Evolutionary conservation across 2,797 vertebrate genomes (phyloP).

Genomic region (Tamandua tetradactyla): DNA sequence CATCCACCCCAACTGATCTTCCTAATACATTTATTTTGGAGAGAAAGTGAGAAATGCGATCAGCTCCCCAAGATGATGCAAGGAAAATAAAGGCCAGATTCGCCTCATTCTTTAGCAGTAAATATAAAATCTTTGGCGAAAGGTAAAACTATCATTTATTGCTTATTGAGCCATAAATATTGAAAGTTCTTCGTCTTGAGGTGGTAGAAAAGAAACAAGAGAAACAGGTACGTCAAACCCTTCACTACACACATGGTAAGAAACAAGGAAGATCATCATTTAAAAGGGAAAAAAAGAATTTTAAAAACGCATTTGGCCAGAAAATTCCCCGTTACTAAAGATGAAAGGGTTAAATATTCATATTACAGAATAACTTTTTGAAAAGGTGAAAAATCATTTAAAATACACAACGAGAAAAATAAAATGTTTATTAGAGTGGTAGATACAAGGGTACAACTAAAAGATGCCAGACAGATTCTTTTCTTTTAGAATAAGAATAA

Average conservation of each 20-base stretch:
- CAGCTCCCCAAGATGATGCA: background rate
- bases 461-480: slow-evolving; percentile 69
- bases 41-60: background rate
- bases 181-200: slow-evolving; percentile 58
- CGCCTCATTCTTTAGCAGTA: background rate
- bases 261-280: background rate
- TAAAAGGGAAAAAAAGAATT: background rate
- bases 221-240: background rate
- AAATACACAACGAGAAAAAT: slow-evolving; percentile 84
- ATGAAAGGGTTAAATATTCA: slow-evolving; percentile 5
- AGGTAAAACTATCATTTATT: background rate
- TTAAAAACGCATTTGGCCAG: slow-evolving; percentile 50
- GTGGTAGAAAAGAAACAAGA: background rate
- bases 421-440: slow-evolving; percentile 85
- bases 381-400: slow-evolving; percentile 68
- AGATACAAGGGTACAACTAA: slow-evolving; percentile 72
- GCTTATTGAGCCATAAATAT: background rate
- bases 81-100: background rate
- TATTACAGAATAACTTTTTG: slow-evolving; percentile 30
- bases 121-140: background rate
- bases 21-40: background rate
- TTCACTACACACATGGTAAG: background rate
- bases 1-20: background rate
- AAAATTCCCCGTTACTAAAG: slow-evolving; percentile 23
- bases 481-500: slow-evolving; percentile 65